These are phyloP conservation scores for Panopea generosa DNA, from an alignment of 2,888 invertebrate genomes.

Conservation along the genomic window DNA sequence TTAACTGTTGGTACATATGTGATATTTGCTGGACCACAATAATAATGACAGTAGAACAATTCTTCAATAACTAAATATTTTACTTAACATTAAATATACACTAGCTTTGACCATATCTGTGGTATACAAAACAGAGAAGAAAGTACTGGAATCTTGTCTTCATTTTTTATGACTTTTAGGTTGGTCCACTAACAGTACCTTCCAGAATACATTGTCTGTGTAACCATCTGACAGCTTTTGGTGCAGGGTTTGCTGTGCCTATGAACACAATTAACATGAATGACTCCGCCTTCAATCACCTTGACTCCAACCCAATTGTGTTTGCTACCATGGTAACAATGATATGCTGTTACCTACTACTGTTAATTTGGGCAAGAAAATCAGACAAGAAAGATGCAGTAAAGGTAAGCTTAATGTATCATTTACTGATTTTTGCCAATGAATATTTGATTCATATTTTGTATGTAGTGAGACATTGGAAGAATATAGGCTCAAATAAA, in stretches of 20 bases:
- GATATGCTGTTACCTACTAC: constrained; percentile 73
- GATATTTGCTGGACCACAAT: no score
- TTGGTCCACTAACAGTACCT: constrained; percentile 64
- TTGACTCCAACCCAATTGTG: constrained; percentile 83
- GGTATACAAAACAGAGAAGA: no score
- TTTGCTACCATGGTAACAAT: constrained; percentile 82
- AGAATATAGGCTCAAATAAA: no score
- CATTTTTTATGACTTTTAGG: constrained; percentile 52
- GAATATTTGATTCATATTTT: background rate
- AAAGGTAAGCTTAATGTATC: constrained; percentile 66
- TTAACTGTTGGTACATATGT: no score
- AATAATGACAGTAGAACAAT: no score
- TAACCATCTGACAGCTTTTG: constrained; percentile 66
- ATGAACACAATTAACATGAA: constrained; percentile 84
- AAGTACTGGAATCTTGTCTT: no score
- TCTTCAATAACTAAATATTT: no score
- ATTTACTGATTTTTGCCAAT: background rate
- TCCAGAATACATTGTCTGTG: constrained; percentile 66
- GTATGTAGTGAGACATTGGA: background rate
- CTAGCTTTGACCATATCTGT: no score
- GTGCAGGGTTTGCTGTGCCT: constrained; percentile 78
- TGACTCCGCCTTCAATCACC: constrained; percentile 74
- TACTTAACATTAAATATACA: no score
- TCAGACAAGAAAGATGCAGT: constrained; percentile 78
- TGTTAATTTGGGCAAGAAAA: constrained; percentile 80